Base-by-base conservation (phyloP, 2,797 vertebrate genomes). In the Amblyraja radiata region DNA sequence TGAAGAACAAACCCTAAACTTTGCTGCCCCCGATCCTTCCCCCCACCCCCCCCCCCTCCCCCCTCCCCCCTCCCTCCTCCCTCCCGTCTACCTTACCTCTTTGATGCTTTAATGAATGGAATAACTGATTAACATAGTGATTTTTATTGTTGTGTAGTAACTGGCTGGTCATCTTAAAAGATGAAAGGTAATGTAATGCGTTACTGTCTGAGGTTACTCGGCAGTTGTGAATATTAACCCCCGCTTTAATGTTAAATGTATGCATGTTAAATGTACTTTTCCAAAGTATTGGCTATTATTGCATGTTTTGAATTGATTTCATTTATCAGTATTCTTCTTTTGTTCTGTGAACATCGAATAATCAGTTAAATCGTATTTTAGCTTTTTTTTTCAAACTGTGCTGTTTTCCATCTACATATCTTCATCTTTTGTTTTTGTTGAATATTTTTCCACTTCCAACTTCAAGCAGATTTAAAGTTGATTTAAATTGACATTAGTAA, bases 161-260 rank as follows among this genome's bases (percentile, higher is more conserved):
- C 84, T 88, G 84, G 63, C 84, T 88, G 61, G 14, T 6, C 28
- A 16, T 92, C 71, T 46, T 54, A 58, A 84, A 74, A 76, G 16
- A 58, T 13, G 6, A 68, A 88, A 88, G 73, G 90, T 91, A 74
- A 73, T 1, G 6, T 39, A 39, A 71, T 28, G 7, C 65, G 9
- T 68, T 65, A 36, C 32, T 32, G 16, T 71, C 90, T 92, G 90
- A 39, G 23, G 18, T 73, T 92, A 76, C 39, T 39, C 39, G 84
- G 90, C 39, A 92, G 46, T 46, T 76, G 90, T 91, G 68, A 74
- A 54, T 74, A 74, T 92, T 39, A 28, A 74, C 90, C 90, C 90
- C 90, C 76, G 90, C 90, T 92, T 92, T 92, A 92, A 74, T 92
- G 90, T 92, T 92, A 73, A 91, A 92, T 92, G 90, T 92, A 39